phyloP scores from a whole-genome alignment of 2,888 invertebrate genomes.

The Aethes cnicana region DNA sequence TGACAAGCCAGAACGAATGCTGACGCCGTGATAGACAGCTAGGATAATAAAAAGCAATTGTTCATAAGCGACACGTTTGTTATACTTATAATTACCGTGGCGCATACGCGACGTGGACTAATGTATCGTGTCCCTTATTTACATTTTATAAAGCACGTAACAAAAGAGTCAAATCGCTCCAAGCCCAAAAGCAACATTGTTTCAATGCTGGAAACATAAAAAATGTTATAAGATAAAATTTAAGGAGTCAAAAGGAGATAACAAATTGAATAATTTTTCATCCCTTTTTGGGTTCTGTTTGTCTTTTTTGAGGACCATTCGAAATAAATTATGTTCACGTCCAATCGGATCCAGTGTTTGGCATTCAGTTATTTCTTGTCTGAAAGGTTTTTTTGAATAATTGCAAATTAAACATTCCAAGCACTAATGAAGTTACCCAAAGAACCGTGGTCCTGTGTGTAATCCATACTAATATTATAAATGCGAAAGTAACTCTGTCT shows the following conservation, averaged over 20 bases:
- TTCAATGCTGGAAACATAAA: slow-evolving; percentile 16
- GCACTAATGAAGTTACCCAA: too few species aligned
- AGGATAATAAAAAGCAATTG: slow-evolving; percentile 24
- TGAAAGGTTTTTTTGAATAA: too few species aligned
- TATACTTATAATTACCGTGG: slow-evolving; percentile 30
- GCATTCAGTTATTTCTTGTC: not conserved
- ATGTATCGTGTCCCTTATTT: slow-evolving; percentile 14
- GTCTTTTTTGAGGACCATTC: not conserved
- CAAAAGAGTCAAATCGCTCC: too few species aligned
- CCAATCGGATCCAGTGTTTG: not conserved
- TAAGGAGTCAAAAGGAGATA: slow-evolving; percentile 21
- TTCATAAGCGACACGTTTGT: slow-evolving; percentile 32
- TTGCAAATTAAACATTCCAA: too few species aligned
- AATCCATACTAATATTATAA: too few species aligned
- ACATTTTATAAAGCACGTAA: slow-evolving; percentile 3
- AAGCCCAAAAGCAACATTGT: slow-evolving; percentile 18
- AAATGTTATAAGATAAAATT: slow-evolving; percentile 22
- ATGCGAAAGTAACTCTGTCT: too few species aligned
- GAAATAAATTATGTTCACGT: not conserved
- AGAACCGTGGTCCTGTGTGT: too few species aligned
- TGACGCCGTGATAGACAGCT: slow-evolving; percentile 21
- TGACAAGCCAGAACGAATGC: slow-evolving; percentile 24
- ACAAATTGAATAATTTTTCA: slow-evolving; percentile 28
- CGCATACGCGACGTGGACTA: slow-evolving; percentile 30
- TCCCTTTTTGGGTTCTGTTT: slow-evolving; percentile 21